Evolutionary conservation across 2,888 invertebrate genomes (phyloP), one percentile per base, ranked within the genome.

Genomic region (Polymixis lichenea): DNA sequence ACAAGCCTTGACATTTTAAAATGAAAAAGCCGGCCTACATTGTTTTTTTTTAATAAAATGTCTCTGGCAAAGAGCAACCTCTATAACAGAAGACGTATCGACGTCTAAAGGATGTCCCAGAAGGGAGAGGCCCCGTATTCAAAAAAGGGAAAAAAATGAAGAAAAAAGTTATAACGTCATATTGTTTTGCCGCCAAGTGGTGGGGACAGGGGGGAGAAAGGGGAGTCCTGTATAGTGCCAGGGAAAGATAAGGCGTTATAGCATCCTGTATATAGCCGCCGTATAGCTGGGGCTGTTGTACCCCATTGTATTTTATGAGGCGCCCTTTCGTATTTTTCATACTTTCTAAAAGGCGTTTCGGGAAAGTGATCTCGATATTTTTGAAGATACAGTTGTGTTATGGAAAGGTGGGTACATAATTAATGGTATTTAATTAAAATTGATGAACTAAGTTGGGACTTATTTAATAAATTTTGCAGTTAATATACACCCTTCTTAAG

Each of bases 141-240:
- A 95, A 95, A 96, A 95, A 96, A 94, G 94, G 95, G 93, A 92
- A 95, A n/a, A 94, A 95, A 94, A 94, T 93, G 94, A 93, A 95
- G 93, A 95, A 95, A 95, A 96, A 96, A 95, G 95, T 95, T 95
- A 95, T 96, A 96, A 95, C 96, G 95, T 96, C 96, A 96, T 96
- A 96, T 96, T 96, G 96, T 96, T 96, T 96, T 96, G 95, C 95
- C 94, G 93, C 95, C 94, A 93, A 93, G 93, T 92, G 94, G 90
- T 88, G 91, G 90, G 90, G 89, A 86, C 64, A 68, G 88, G 87
- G 88, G 88, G 88, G 87, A 87, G 88, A 71, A 78, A 85, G 88
- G 92, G 93, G 93, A 92, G 91, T 89, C 89, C 91, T 92, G 93
- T 95, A 94, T 95, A 95, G 95, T 95, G 95, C 92, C 87, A 92